Conservation (phyloP, 2,113 vertebrate genomes). For the Beaufortia kweichowensis region DNA sequence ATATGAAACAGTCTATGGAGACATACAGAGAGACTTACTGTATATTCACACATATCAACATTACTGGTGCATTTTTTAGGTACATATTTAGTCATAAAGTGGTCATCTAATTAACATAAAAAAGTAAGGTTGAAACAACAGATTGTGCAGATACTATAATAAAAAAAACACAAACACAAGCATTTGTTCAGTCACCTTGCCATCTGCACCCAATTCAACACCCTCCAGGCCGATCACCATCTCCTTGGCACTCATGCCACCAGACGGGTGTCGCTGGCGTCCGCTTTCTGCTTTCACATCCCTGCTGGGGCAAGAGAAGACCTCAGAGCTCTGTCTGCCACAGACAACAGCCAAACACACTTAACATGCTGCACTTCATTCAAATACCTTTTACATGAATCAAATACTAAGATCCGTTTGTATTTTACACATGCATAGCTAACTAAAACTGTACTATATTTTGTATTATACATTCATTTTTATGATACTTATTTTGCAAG, state of each 20-base stretch:
- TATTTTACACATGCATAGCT: background rate
- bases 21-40: slow-evolving; percentile 32
- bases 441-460: too few relatives aligned
- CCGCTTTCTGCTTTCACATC: slow-evolving; percentile 89
- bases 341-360: background rate
- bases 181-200: slow-evolving; percentile 81
- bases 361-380: background rate
- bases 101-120: background rate
- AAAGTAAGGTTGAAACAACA: too few relatives aligned
- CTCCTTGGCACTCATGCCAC: slow-evolving; percentile 90
- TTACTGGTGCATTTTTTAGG: background rate
- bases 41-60: background rate
- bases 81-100: background rate
- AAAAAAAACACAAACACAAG: too few relatives aligned
- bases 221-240: slow-evolving; percentile 94
- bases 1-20: slow-evolving; percentile 90
- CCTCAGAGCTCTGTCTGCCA: slow-evolving; percentile 43
- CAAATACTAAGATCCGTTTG: background rate
- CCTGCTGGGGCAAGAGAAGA: slow-evolving; percentile 72
- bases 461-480: too few relatives aligned
- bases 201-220: slow-evolving; percentile 94
- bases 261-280: slow-evolving; percentile 87
- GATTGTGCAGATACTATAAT: too few relatives aligned
- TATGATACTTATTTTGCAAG: too few relatives aligned
- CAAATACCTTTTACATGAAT: too few relatives aligned